Conservation (phyloP, 2,888 invertebrate species). For the Entomobrya proxima region DNA sequence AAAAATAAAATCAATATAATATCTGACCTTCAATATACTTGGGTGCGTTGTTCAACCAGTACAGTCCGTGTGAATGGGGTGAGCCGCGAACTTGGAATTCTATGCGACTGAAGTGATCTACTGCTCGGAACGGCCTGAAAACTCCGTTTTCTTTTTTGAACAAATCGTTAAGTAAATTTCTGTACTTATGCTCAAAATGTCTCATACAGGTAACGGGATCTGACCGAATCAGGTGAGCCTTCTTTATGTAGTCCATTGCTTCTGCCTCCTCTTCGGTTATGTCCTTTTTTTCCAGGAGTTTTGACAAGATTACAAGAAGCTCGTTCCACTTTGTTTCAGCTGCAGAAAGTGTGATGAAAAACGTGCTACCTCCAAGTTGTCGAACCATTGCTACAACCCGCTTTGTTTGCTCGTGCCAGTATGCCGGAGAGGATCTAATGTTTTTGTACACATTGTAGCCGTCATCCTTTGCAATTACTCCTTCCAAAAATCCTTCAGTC, state of each 20-base stretch:
- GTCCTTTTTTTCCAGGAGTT: neutral
- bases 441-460: conserved; percentile 58
- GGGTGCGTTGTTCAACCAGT: conserved; percentile 52
- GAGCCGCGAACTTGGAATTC: conserved; percentile 46
- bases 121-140: neutral
- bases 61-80: conserved; percentile 45
- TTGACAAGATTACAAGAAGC: neutral
- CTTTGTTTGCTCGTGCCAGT: conserved; percentile 51
- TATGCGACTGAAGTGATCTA: conserved; percentile 1
- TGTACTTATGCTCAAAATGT: conserved; percentile 21
- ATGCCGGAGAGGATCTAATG: conserved; percentile 50
- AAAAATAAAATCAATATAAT: no score
- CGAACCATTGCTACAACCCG: conserved; percentile 61
- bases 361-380: conserved; percentile 40
- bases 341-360: conserved; percentile 65
- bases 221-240: conserved; percentile 15
- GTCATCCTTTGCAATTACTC: conserved; percentile 49
- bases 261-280: conserved; percentile 40
- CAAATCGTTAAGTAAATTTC: neutral
- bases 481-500: conserved; percentile 23
- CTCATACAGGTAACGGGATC: conserved; percentile 40
- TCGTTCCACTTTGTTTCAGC: conserved; percentile 61
- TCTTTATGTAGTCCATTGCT: neutral
- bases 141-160: neutral
- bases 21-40: neutral